Base-by-base conservation (phyloP, 2,797 vertebrate species). In the Miichthys miiuy region DNA sequence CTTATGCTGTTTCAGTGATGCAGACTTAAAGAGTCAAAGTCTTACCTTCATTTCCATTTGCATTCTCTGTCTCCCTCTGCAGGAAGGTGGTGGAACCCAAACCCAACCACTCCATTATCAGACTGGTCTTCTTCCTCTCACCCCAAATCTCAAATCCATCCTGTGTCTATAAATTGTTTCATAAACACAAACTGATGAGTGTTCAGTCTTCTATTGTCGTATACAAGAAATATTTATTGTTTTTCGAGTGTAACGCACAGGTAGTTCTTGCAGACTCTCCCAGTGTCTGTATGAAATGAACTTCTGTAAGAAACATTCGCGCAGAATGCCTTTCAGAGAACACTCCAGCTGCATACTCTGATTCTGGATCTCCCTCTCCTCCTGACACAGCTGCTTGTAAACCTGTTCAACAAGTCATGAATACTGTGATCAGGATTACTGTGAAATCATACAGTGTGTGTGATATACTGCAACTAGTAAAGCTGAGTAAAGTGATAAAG, bases 101-200 rank as follows among this genome's bases (percentile, higher is more conserved):
- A 66, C 96, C 96, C 87, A 99, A 92, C 97, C 97, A 99, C 51
- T 98, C 97, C 66, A 96, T 83, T 56, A 99, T 94, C 86, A 94
- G 0, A n/a, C 93, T 96, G 3, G 52, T 14, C 72, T 72, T 95
- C 75, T 79, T 88, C 34, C 34, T 8, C 64, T 63, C 3, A 17
- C 13, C 4, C 18, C 11, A 51, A 17, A 3, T 67, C 79, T 51
- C 14, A 88, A 83, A 91, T 30, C 41, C 94, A 83, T 92, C 85
- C 14, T 65, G 17, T 10, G 72, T 80, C 96, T 97, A 75, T 60
- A 93, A 73, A 82, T 47, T 2, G 76, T 65, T 62, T n/a, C 46
- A 76, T 0, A 20, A 68, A 72, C 47, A 70, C 0, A 27, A 74
- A 72, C 0, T 1, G 0, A 52, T 70, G 17, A 79, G 41, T 68